Base-by-base conservation (phyloP, 2,888 invertebrate genomes). In the Apamea sordens region DNA sequence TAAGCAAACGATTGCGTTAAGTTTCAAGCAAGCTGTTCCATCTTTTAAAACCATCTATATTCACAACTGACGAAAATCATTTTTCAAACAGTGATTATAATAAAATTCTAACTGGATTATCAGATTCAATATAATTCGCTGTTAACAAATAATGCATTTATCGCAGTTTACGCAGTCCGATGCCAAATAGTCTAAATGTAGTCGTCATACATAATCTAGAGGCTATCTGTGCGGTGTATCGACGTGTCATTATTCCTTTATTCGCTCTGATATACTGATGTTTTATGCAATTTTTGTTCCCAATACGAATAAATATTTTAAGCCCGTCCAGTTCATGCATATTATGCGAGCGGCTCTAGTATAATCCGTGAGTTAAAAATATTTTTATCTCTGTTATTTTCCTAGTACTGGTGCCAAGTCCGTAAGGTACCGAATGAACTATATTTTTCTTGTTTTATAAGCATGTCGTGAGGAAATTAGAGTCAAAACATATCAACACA, bases 191-290 rank as follows among this genome's bases (percentile, higher is more conserved):
- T 86, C 84, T 86, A 86, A 88, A 85, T 80, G 73, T 77, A 82
- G 65, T 76, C 63, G 28, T 82, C 79, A 85, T 88, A 73, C 80
- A 86, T 84, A 87, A 80, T 83, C 79, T 73, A 83, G 63, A 82
- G 64, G 76, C 63, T 79, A 84, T 82, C 80, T 36, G 61, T 69
- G 76, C 56, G 74, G 78, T 79, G 80, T 81, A 86, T 83, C 80
- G 80, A 76, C 32, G 77, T 77, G 85, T 82, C 81, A 87, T 89
- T 88, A 89, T 88, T 84, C 79, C 78, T 89, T 89, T 84, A 89
- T 87, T 76, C 82, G 73, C 64, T 80, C 80, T 77, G 80, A 86
- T 76, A 81, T 81, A 76, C 77, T 74, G 78, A 82, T 79, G 80
- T 84, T 88, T 84, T 82, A 85, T 88, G 86, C 82, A 89, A 78